phyloP scores from a whole-genome alignment of 1,140 invertebrate species.

The Brachionus rotundiformis region DNA sequence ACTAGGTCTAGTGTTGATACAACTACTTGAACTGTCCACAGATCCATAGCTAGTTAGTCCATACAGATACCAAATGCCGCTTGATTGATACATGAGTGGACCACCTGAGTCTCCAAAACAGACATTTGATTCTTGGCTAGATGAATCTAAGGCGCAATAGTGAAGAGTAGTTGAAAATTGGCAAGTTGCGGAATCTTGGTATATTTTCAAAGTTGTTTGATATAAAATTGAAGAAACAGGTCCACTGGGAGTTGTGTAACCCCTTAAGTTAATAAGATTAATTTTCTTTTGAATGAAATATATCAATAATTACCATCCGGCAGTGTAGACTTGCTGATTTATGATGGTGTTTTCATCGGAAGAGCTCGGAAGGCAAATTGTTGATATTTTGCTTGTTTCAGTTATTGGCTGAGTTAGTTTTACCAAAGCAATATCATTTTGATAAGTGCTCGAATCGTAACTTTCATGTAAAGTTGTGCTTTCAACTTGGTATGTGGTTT shows the following conservation, averaged over 20 bases:
- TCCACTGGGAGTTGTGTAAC: neutral
- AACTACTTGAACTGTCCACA: neutral
- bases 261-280: neutral
- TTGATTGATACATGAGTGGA: neutral
- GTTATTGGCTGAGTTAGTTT: neutral
- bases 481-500: neutral
- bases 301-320: neutral
- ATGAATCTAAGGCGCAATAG: neutral
- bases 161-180: neutral
- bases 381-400: neutral
- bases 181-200: neutral
- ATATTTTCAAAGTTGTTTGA: neutral
- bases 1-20: neutral
- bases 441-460: neutral
- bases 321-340: neutral
- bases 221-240: neutral
- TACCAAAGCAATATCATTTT: neutral
- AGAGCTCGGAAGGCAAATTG: neutral
- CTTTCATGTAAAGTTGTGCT: neutral
- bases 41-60: neutral
- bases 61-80: neutral
- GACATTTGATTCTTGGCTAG: neutral
- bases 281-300: too few species aligned
- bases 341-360: neutral
- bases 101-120: slow-evolving; percentile 1